phyloP scores from a whole-genome alignment of 2,113 vertebrate species.

The Phylloscopus trochiloides region DNA sequence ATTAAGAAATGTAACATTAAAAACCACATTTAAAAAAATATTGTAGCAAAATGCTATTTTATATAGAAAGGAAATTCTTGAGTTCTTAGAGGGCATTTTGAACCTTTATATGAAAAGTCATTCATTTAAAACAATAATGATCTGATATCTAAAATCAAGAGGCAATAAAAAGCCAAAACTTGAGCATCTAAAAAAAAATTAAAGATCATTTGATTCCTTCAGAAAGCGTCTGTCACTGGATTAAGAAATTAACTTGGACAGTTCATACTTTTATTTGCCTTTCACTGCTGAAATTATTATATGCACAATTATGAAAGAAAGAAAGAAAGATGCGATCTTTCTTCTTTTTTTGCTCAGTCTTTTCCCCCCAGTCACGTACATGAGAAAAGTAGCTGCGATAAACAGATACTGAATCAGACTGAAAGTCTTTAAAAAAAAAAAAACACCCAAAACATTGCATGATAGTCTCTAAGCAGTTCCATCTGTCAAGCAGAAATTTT shows the following conservation, averaged over 20 bases:
- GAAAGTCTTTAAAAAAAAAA: constrained; percentile 58
- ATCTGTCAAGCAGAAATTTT: constrained; percentile 96
- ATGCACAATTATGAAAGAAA: constrained; percentile 2
- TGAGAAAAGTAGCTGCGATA: constrained; percentile 80
- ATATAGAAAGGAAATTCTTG: background rate
- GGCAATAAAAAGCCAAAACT: background rate
- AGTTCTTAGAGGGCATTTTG: background rate
- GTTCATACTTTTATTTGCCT: background rate
- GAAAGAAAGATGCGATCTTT: background rate
- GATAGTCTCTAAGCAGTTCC: constrained; percentile 97
- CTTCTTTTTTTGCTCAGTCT: background rate
- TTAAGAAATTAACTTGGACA: background rate
- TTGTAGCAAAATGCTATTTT: background rate
- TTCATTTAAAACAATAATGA: constrained; percentile 8
- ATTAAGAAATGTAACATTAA: background rate
- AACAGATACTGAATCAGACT: constrained; percentile 82
- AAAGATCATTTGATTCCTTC: constrained; percentile 1
- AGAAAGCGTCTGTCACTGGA: background rate
- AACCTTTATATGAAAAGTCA: background rate
- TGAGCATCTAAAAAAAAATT: background rate
- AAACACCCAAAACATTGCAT: constrained; percentile 91
- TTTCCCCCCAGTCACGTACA: constrained; percentile 64
- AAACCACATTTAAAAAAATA: background rate
- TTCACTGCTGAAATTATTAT: constrained; percentile 25
- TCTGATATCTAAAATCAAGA: constrained; percentile 39